Conservation (phyloP, 2,888 invertebrate species). For the Yponomeuta evonymella region DNA sequence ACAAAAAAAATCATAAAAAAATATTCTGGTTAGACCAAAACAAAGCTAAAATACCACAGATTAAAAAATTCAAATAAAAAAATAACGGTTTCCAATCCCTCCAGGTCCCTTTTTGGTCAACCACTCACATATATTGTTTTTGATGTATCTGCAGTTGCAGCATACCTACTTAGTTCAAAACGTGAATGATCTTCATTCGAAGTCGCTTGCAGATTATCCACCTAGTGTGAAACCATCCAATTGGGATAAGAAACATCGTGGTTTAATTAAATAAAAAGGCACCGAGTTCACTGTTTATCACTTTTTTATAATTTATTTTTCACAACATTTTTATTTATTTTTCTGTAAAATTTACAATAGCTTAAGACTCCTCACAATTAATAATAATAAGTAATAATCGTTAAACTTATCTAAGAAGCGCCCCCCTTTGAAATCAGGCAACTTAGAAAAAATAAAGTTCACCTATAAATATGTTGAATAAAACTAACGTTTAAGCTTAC, state of each 20-base stretch:
- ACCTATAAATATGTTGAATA: conserved; percentile 35
- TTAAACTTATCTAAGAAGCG: conserved; percentile 46
- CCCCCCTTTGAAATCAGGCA: conserved; percentile 54
- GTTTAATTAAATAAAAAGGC: conserved; percentile 44
- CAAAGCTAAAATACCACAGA: no score
- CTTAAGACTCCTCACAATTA: conserved; percentile 74
- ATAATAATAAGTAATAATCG: conserved; percentile 49
- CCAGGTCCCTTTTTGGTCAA: no score
- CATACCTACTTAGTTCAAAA: no score
- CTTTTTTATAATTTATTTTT: conserved; percentile 74
- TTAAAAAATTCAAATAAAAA: no score
- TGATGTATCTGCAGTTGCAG: no score
- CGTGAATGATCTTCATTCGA: no score
- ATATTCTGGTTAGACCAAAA: no score
- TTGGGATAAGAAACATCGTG: neutral
- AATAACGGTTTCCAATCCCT: no score
- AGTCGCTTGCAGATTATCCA: no score
- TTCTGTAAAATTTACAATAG: conserved; percentile 77
- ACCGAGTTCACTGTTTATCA: conserved; percentile 61
- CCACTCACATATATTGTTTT: no score
- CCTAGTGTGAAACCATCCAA: no score
- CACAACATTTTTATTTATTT: conserved; percentile 74
- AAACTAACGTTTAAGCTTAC: conserved; percentile 63
- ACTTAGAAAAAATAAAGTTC: conserved; percentile 50
- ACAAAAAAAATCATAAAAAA: no score